A percentile compares a stretch with the other conserved stretches of the same genome.
Evolutionary conservation across 2,888 invertebrate species (phyloP).

Genomic region (Phytoseiulus persimilis): DNA sequence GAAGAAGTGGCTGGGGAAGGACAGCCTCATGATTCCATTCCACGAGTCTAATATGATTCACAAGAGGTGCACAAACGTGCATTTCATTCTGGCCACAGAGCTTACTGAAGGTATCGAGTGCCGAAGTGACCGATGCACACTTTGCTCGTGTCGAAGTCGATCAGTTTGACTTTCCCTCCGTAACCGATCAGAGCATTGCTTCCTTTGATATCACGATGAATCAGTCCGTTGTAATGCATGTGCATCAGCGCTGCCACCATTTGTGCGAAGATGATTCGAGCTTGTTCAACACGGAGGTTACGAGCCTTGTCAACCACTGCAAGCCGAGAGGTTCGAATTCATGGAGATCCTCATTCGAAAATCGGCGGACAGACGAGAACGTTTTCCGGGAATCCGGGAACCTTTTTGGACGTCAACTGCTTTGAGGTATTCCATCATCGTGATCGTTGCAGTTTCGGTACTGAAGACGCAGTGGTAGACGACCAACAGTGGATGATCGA

Average conservation of each 20-base stretch:
- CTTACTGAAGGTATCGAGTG: conserved; percentile 19
- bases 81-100: too few relatives aligned
- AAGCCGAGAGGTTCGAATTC: not conserved
- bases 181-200: not conserved
- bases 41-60: too few relatives aligned
- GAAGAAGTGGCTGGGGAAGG: not conserved
- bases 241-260: not conserved
- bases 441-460: not conserved
- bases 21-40: not conserved
- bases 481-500: conserved; percentile 8
- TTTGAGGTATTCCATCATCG: conserved; percentile 24
- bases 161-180: conserved; percentile 6
- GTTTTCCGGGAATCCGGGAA: too few relatives aligned
- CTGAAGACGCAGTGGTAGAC: conserved; percentile 16
- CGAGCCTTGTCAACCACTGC: not conserved
- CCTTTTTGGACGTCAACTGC: conserved; percentile 35
- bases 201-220: conserved; percentile 23
- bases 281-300: conserved; percentile 18
- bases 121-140: conserved; percentile 24
- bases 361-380: too few relatives aligned
- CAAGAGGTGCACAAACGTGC: too few relatives aligned
- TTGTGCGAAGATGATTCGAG: conserved; percentile 18
- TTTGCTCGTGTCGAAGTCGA: conserved; percentile 25
- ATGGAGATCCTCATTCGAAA: too few relatives aligned
- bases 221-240: conserved; percentile 33